A percentile compares a stretch with the other conserved stretches of the same genome.
phyloP scores from a whole-genome alignment of 2,113 vertebrate species.

The Leiothrix lutea region DNA sequence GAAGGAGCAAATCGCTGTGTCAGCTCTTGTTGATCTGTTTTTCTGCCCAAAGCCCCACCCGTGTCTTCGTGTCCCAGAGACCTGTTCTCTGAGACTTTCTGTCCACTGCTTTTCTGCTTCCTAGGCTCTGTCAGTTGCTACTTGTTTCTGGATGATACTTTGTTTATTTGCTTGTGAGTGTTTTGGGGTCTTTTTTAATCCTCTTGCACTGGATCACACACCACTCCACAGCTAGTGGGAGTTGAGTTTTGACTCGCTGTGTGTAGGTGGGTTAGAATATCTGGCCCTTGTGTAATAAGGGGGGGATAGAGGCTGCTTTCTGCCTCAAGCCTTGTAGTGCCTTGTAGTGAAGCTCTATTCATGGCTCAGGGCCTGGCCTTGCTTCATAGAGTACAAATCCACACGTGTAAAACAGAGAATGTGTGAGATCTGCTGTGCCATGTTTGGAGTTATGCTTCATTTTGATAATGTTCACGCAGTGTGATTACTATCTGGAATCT shows the following conservation, averaged over 20 bases:
- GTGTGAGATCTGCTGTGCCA: background rate
- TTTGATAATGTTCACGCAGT: background rate
- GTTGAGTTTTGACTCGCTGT: background rate
- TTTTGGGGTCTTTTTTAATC: background rate
- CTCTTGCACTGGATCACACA: background rate
- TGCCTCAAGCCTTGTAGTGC: background rate
- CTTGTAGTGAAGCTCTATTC: background rate
- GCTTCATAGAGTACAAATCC: background rate
- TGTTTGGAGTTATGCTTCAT: background rate
- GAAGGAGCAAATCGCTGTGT: background rate
- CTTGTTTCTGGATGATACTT: background rate
- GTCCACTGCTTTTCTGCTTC: background rate
- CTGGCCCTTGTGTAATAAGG: background rate
- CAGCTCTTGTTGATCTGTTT: background rate
- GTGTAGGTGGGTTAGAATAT: conserved; percentile 23
- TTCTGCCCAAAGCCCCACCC: background rate
- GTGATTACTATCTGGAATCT: background rate
- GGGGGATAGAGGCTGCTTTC: background rate
- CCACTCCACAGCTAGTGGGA: background rate
- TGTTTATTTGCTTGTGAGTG: background rate
- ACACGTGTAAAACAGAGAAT: background rate
- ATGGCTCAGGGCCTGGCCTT: conserved; percentile 5
- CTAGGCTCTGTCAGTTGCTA: background rate
- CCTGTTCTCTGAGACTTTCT: background rate
- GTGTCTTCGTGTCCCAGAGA: background rate